These are phyloP conservation scores for Phaethon lepturus DNA, from an alignment of 2,113 vertebrate species.

Conservation along the genomic window DNA sequence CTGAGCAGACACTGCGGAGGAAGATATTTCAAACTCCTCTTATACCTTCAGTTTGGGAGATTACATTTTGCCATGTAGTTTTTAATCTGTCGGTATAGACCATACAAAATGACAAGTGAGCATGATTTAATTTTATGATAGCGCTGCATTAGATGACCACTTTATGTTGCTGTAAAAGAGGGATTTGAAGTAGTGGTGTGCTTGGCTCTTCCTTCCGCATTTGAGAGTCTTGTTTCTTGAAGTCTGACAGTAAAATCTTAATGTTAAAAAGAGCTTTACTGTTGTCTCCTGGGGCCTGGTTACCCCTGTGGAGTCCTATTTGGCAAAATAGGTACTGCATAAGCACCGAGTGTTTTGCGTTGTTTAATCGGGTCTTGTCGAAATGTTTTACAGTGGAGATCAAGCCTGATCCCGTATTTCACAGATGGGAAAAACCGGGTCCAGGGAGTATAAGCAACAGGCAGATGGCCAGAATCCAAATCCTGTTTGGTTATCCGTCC, in stretches of 20 bases:
- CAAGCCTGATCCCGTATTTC: neutral
- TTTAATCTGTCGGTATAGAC: constrained; percentile 66
- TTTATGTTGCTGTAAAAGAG: constrained; percentile 67
- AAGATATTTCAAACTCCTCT: constrained; percentile 66
- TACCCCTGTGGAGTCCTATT: accelerated
- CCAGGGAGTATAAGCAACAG: neutral
- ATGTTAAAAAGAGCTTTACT: neutral
- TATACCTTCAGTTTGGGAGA: constrained; percentile 65
- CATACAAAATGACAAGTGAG: constrained; percentile 54
- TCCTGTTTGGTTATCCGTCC: neutral
- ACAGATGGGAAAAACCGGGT: neutral
- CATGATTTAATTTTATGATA: constrained; percentile 75
- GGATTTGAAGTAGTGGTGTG: constrained; percentile 53
- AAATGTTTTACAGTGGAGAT: neutral
- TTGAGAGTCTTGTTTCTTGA: constrained; percentile 34
- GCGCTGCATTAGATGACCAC: constrained; percentile 52
- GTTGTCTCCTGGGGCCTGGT: neutral
- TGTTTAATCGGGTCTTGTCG: neutral
- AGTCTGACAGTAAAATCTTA: neutral
- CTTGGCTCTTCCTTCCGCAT: constrained; percentile 21
- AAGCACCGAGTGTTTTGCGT: neutral
- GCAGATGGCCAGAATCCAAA: neutral
- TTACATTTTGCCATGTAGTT: constrained; percentile 68
- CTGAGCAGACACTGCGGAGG: constrained; percentile 19
- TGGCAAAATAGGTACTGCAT: neutral